Evolutionary conservation across 2,888 invertebrate genomes (phyloP).

Genomic region (Strigamia maritima): DNA sequence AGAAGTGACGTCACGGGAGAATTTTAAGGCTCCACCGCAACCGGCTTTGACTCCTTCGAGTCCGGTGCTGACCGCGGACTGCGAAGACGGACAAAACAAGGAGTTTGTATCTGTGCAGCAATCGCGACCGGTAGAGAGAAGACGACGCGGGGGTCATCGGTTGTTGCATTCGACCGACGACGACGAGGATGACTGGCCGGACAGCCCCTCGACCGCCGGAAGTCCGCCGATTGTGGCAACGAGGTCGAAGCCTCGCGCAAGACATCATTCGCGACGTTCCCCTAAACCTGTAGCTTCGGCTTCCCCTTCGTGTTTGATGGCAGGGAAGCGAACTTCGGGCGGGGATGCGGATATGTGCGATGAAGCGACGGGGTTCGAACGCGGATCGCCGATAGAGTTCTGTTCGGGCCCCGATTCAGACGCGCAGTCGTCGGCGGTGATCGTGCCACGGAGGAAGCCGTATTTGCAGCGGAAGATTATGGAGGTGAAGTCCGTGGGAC

Average conservation of each 20-base stretch:
- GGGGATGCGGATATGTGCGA: background rate
- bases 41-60: background rate
- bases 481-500: background rate
- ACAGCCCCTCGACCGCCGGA: background rate
- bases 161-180: background rate
- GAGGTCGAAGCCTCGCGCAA: background rate
- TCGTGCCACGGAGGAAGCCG: background rate
- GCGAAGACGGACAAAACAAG: background rate
- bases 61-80: background rate
- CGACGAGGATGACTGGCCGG: background rate
- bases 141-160: background rate
- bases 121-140: too few relatives aligned
- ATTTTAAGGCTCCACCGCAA: background rate
- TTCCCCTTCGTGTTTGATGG: background rate
- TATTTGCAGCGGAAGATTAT: conserved; percentile 3
- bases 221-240: background rate
- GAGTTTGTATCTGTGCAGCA: background rate
- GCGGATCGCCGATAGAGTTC: background rate
- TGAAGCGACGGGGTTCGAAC: background rate
- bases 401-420: background rate
- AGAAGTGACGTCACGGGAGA: background rate
- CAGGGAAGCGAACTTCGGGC: background rate
- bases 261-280: background rate
- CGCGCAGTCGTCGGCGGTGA: conserved; percentile 1
- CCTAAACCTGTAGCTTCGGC: background rate